Evolutionary conservation across 2,113 vertebrate species (phyloP).

Genomic region (Oryzias celebensis): DNA sequence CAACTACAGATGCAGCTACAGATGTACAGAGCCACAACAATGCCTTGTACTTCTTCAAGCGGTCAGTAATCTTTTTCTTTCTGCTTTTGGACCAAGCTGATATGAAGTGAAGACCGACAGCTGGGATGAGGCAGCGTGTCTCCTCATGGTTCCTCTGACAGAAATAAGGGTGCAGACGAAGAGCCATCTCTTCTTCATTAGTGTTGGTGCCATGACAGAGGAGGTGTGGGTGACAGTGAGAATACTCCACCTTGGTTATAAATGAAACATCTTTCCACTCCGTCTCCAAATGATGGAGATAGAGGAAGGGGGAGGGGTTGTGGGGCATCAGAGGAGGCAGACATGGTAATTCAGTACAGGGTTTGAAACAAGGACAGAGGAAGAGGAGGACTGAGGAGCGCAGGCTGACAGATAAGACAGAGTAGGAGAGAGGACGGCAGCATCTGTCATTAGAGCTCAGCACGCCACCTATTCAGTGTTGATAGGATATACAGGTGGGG

Average conservation of each 20-base stretch:
- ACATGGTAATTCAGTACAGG: conserved; percentile 8
- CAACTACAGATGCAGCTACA: too few species aligned
- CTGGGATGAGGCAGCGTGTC: conserved; percentile 47
- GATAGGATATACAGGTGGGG: conserved; percentile 39
- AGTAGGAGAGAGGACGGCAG: conserved; percentile 38
- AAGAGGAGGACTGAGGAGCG: conserved; percentile 31
- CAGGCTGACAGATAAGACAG: conserved; percentile 48
- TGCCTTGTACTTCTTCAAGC: too few species aligned
- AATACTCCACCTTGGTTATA: conserved; percentile 61
- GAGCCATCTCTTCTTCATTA: conserved; percentile 79
- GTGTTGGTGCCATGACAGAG: conserved; percentile 71
- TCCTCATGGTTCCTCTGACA: conserved; percentile 51
- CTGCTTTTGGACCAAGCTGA: conserved; percentile 21
- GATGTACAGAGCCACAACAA: too few species aligned
- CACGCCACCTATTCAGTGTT: conserved; percentile 46
- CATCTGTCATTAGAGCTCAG: conserved; percentile 59
- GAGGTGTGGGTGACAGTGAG: conserved; percentile 42
- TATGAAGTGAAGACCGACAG: conserved; percentile 29
- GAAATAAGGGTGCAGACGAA: conserved; percentile 73
- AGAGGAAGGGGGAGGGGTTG: conserved; percentile 4
- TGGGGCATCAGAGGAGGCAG: conserved; percentile 23
- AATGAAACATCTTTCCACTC: conserved; percentile 67
- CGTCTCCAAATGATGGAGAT: conserved; percentile 41
- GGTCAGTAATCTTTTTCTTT: too few species aligned
- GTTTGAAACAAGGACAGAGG: conserved; percentile 26